Evolutionary conservation across 2,888 invertebrate genomes (phyloP), one percentile per base, ranked within the genome.

Genomic region (Pardosa pseudoannulata): DNA sequence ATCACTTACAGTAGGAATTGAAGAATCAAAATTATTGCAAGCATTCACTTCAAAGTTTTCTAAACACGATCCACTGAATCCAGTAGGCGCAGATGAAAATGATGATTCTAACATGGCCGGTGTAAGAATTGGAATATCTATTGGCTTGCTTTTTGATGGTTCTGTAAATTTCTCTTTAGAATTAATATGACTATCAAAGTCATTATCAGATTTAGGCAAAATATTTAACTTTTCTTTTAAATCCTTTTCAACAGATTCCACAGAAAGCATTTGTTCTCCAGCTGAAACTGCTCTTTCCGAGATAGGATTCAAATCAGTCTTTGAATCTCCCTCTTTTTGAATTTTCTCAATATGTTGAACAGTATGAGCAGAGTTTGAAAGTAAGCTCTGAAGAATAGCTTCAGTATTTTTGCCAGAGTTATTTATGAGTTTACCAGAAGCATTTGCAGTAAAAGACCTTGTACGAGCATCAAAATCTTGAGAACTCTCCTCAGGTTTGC

Each of bases 291-390:
- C 70, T 28, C 80, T 64, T 36, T 32, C 72, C 1, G 27, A 28
- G 16, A 6, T 23, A 19, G 6, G 13, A 56, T 56, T 56, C 6
- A 3, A 19, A 46, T 32, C 41, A 23, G 5, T 68, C 39, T 74
- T 65, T 5, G 68, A 36, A 7, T 67, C 28, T 50, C 62, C 67
- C 31, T 41, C 36, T 19, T 39, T 36, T 28, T 80, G 76, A 29
- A 39, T 31, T 31, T 29, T 46, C 91, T 97, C 97, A 90, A 97
- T 95, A 91, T 97, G 96, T 91, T 97, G 97, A 0, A 96, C 94
- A 79, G 94, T 94, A 91, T 96, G 95, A 16, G 95, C 96, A 0
- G 96, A 96, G 90, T 95, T 95, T 46, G 96, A 96, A 94, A 96
- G 95, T 36, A 96, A 93, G 88, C 96, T 94, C 90, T 96, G 95